Evolutionary conservation across 2,888 invertebrate genomes (phyloP), one percentile per base, ranked within the genome.

Genomic region (Leucozona laternaria): DNA sequence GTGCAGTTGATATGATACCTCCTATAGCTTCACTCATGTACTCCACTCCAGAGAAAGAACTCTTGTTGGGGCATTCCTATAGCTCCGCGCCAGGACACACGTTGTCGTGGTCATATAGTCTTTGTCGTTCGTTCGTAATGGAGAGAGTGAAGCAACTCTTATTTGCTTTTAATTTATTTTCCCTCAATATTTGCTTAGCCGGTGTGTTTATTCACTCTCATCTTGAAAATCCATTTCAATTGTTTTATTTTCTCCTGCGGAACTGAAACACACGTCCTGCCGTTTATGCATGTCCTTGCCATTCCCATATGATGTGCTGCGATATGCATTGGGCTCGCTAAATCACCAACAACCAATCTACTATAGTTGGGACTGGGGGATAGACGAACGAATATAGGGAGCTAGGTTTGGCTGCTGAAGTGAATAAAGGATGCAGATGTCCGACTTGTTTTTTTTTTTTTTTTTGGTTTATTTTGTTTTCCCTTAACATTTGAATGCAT

Each of bases 101-200:
- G 17, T 15, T 11, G 15, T 37, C 40, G 40, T 50, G 0, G 45
- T 31, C 25, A 4, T n/a, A 48, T 20, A 53, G 25, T 53, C 50
- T 13, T 53, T 50, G 50, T 50, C 50, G n/a, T n/a, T n/a, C n/a
- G n/a, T n/a, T n/a, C n/a, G 22, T 22, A 53, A 53, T 13, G 34
- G 48, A 64, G 68, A 17, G 73, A 83, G 50, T 68, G 34, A 53
- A 70, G 71, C 80, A 22, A 72, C 64, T 78, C 62, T 28, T 86
- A 86, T 86, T 86, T 86, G 86, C 66, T 86, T 86, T 86, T 86
- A 86, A 86, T 86, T 86, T 86, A 86, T 86, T 82, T 86, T 86
- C 82, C 82, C 82, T 75, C 86, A 86, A 86, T 86, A 86, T 86
- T 86, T 86, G 86, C 48, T 86, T 70, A 81, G 64, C 75, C 75